Percentiles rank a stretch among this genome's conserved stretches.
Evolutionary conservation across 2,797 vertebrate genomes (phyloP).

Genomic region (Podargus strigoides): DNA sequence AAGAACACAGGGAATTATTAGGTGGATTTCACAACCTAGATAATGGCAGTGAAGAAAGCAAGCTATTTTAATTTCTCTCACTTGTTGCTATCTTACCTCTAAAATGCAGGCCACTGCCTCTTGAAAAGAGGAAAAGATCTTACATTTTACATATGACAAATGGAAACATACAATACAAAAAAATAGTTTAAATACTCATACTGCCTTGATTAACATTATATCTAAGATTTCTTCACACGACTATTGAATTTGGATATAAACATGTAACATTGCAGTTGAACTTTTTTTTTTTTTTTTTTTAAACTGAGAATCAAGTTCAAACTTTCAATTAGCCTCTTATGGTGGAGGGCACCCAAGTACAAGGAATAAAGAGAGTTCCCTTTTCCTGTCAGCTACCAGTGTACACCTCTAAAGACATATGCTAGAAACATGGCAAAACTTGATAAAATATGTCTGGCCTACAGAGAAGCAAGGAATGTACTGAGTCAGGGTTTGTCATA

Average conservation of each 20-base stretch:
- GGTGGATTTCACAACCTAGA: neutral
- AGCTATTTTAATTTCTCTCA: neutral
- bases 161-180: neutral
- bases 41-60: neutral
- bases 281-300: neutral
- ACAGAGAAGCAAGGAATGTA: neutral
- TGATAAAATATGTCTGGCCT: neutral
- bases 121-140: neutral
- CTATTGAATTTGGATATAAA: neutral
- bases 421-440: neutral
- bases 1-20: neutral
- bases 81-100: neutral
- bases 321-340: neutral
- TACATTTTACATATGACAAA: neutral
- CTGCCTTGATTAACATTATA: neutral
- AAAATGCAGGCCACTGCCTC: neutral
- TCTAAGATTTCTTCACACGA: neutral
- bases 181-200: neutral
- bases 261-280: neutral
- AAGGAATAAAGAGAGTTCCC: neutral
- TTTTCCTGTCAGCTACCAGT: neutral
- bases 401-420: accelerated
- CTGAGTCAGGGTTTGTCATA: neutral
- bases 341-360: neutral
- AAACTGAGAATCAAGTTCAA: neutral